Evolutionary conservation across 1,140 invertebrate genomes (phyloP).

Genomic region (Neoseiulus cucumeris): DNA sequence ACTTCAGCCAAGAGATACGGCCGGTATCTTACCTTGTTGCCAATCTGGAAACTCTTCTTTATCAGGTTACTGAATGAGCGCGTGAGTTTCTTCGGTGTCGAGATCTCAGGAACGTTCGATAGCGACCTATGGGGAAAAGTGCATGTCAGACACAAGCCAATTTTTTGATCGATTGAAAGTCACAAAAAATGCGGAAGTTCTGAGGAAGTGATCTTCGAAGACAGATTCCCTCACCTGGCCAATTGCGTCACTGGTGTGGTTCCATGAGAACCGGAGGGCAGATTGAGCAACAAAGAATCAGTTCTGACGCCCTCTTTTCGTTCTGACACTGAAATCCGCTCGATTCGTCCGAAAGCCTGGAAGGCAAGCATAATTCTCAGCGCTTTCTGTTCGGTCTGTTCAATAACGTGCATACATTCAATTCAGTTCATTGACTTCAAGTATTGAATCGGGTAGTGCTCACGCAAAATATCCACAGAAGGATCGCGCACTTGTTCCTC

Average conservation of each 20-base stretch:
- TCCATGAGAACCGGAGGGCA: background rate
- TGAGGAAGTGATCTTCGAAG: too few relatives aligned
- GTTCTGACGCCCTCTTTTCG: background rate
- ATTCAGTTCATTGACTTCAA: background rate
- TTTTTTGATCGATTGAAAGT: too few relatives aligned
- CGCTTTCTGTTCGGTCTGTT: background rate
- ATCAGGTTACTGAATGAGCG: background rate
- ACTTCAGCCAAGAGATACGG: too few relatives aligned
- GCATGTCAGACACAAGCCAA: too few relatives aligned
- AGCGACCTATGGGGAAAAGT: background rate
- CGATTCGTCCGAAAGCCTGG: too few relatives aligned
- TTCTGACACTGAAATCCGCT: background rate
- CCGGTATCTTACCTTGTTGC: background rate
- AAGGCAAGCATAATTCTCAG: too few relatives aligned
- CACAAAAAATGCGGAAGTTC: too few relatives aligned
- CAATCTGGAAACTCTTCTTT: background rate
- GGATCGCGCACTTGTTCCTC: background rate
- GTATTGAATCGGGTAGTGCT: background rate
- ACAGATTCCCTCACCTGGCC: background rate
- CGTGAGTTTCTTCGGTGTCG: background rate
- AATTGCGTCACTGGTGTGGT: conserved; percentile 7
- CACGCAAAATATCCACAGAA: background rate
- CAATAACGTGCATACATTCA: background rate
- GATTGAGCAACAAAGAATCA: background rate
- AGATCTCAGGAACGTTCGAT: background rate